These are phyloP conservation scores for Vanessa cardui DNA, from an alignment of 2,888 invertebrate species.

Conservation along the genomic window DNA sequence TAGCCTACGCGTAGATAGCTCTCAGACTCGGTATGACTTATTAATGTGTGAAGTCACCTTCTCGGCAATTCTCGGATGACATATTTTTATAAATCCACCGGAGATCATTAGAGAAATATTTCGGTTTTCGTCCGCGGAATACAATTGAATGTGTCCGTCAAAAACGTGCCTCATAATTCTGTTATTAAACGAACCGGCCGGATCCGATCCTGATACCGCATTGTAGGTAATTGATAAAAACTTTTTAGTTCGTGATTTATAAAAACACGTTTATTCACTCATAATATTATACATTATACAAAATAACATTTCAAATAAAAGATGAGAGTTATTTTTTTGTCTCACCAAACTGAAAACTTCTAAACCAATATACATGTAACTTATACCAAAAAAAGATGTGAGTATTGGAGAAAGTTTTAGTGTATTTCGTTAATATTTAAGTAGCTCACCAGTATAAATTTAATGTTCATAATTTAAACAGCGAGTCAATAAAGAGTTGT, in stretches of 20 bases:
- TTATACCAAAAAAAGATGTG: too few relatives aligned
- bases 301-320: too few relatives aligned
- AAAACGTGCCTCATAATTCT: slow-evolving; percentile 75
- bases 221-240: slow-evolving; percentile 23
- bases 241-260: neutral
- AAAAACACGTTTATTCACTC: neutral
- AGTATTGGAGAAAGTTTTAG: too few relatives aligned
- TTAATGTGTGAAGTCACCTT: slow-evolving; percentile 82
- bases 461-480: too few relatives aligned
- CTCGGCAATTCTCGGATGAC: slow-evolving; percentile 59
- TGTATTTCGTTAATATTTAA: too few relatives aligned
- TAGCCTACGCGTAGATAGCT: slow-evolving; percentile 67
- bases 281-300: too few relatives aligned
- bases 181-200: slow-evolving; percentile 47
- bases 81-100: slow-evolving; percentile 72
- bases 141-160: slow-evolving; percentile 78
- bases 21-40: slow-evolving; percentile 77
- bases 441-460: too few relatives aligned
- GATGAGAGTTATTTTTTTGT: too few relatives aligned
- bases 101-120: slow-evolving; percentile 76
- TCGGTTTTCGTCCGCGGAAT: slow-evolving; percentile 68
- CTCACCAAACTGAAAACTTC: too few relatives aligned
- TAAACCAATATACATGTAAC: too few relatives aligned
- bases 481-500: too few relatives aligned
- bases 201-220: slow-evolving; percentile 15